Percentiles rank a stretch among this genome's conserved stretches.
These are phyloP conservation scores for Blastomussa wellsi DNA, from an alignment of 92 coral and sea anemone species.

Conservation along the genomic window DNA sequence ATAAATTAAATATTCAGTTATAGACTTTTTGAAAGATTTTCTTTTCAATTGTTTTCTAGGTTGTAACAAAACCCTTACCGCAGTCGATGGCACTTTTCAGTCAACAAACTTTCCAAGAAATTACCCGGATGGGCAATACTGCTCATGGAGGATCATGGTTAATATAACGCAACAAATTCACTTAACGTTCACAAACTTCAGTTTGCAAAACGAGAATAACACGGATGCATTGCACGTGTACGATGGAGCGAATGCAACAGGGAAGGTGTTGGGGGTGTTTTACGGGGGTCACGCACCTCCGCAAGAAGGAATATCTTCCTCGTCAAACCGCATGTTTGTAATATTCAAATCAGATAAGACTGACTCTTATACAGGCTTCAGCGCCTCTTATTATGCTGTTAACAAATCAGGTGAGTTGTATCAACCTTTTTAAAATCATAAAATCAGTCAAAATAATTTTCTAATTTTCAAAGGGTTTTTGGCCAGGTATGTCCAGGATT, in stretches of 20 bases:
- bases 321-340: conserved; percentile 10
- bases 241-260: conserved; percentile 48
- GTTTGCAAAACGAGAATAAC: conserved; percentile 25
- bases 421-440: not conserved
- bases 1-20: too few relatives aligned
- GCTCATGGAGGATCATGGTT: conserved; percentile 11
- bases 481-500: too few relatives aligned
- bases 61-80: conserved; percentile 30
- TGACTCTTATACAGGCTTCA: conserved; percentile 10
- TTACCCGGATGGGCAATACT: conserved; percentile 68
- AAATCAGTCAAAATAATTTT: too few relatives aligned
- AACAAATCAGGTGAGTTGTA: not conserved
- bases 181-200: conserved; percentile 52
- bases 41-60: not conserved
- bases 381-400: not conserved
- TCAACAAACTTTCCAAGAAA: conserved; percentile 63
- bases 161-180: conserved; percentile 33
- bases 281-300: conserved; percentile 57
- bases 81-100: conserved; percentile 54
- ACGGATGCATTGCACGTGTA: conserved; percentile 46
- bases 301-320: conserved; percentile 37
- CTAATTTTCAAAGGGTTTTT: too few relatives aligned
- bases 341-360: conserved; percentile 9
- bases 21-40: too few relatives aligned
- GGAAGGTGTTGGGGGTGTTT: conserved; percentile 40